A percentile compares a stretch with the other conserved stretches of the same genome.
These are phyloP conservation scores for Hemichromis elongatus DNA, from an alignment of 2,113 vertebrate genomes.

Conservation along the genomic window DNA sequence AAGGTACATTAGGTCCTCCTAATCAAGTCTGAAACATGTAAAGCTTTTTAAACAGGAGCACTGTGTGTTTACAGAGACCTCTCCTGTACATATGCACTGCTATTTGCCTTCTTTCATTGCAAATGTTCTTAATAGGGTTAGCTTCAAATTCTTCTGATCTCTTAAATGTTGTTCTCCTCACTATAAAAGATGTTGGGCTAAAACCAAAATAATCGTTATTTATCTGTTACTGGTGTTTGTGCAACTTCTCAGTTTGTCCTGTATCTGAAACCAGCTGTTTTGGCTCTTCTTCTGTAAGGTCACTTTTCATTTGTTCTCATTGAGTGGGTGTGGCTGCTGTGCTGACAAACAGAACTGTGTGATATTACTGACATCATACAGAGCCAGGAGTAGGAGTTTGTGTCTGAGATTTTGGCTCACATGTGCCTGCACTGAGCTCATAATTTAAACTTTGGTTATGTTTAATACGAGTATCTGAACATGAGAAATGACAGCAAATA, in stretches of 20 bases:
- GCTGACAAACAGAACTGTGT: background rate
- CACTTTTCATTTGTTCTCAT: background rate
- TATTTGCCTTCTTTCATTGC: background rate
- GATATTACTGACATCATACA: background rate
- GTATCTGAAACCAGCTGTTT: background rate
- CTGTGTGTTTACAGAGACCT: background rate
- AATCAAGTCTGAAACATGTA: rapidly evolving
- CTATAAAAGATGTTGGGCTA: background rate
- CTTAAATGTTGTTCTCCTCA: background rate
- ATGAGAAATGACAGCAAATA: background rate
- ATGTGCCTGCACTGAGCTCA: background rate
- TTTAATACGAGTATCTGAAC: background rate
- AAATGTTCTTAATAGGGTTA: background rate
- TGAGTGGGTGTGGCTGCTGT: background rate
- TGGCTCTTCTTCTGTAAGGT: background rate
- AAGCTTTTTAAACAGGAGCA: background rate
- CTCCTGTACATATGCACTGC: background rate
- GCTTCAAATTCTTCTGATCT: background rate
- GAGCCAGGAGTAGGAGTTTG: background rate
- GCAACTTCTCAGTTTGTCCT: background rate
- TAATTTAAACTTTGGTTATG: background rate
- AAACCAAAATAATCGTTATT: background rate
- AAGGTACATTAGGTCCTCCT: conserved; percentile 77
- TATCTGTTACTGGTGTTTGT: background rate
- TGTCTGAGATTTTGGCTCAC: background rate